These are phyloP conservation scores for roundworm (Caenorhabditis elegans) DNA, from an alignment of 1,140 invertebrate species.

Conservation along the genomic window WBcel235 BX284606.5:10783001-10783500, in stretches of 20 bases:
- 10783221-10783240: no score
- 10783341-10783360: conserved; percentile 23
- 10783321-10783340: conserved; percentile 25
- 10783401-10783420: neutral
- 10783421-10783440: neutral
- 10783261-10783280: neutral
- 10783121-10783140: neutral
- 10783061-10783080: conserved; percentile 14
- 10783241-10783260: neutral
- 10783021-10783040: conserved; percentile 11
- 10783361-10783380: conserved; percentile 40
- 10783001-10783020: conserved; percentile 7
- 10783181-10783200: neutral
- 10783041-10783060: neutral
- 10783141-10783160: neutral
- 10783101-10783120: neutral
- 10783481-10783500: conserved; percentile 21
- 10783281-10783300: neutral
- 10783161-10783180: neutral
- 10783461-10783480: conserved; percentile 33
- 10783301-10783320: neutral
- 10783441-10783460: conserved; percentile 38
- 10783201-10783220: conserved; percentile 20
- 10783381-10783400: conserved; percentile 41
- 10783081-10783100: conserved; percentile 7